phyloP scores from a whole-genome alignment of 2,113 vertebrate species.

The Aramus guarauna region DNA sequence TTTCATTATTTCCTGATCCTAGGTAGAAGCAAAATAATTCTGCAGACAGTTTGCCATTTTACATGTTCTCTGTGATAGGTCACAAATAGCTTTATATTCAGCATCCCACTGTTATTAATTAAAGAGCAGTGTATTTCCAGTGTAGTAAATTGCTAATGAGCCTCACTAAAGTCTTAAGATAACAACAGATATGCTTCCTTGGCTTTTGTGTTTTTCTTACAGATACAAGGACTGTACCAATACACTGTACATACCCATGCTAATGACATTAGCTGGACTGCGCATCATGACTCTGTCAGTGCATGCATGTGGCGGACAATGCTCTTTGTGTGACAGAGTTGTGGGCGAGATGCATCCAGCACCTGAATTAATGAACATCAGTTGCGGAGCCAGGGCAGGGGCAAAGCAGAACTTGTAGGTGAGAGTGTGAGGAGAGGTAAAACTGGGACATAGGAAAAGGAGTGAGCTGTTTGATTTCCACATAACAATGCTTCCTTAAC shows the following conservation, averaged over 20 bases:
- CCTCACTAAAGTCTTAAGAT: background rate
- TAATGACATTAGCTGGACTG: too few species aligned
- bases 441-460: background rate
- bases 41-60: background rate
- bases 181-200: background rate
- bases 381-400: background rate
- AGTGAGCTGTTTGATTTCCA: background rate
- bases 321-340: fast-evolving
- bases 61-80: background rate
- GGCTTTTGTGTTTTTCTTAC: background rate
- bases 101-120: background rate
- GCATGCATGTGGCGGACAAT: fast-evolving
- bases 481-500: background rate
- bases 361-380: fast-evolving
- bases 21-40: background rate
- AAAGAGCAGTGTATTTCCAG: background rate
- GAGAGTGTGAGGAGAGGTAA: background rate
- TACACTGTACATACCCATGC: fast-evolving
- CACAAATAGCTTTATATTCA: background rate
- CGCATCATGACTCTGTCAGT: too few species aligned
- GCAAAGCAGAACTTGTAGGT: background rate
- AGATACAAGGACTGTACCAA: background rate
- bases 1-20: background rate
- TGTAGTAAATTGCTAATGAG: background rate
- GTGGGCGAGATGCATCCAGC: fast-evolving